Percentiles rank a stretch among this genome's conserved stretches.
phyloP scores from a whole-genome alignment of 35 echinoderm and acorn worm species.

The Ophiothrix spiculata region DNA sequence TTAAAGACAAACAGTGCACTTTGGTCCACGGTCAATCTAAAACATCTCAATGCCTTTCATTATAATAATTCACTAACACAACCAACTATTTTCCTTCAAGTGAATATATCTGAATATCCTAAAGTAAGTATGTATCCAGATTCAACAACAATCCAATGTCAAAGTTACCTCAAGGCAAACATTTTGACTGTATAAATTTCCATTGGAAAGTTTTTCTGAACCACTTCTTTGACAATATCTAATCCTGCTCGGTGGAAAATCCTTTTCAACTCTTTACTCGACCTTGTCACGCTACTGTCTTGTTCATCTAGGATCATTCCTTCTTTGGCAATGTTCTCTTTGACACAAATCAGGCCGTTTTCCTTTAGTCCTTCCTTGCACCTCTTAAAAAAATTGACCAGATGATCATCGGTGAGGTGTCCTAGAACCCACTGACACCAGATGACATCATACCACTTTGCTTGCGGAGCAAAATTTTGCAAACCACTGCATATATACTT shows the following conservation, averaged over 20 bases:
- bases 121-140: no score
- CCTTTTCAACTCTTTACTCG: constrained; percentile 54
- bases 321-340: constrained; percentile 78
- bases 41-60: neutral
- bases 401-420: constrained; percentile 82
- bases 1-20: neutral
- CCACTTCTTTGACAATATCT: constrained; percentile 54
- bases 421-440: constrained; percentile 98
- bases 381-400: constrained; percentile 78
- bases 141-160: no score
- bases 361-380: constrained; percentile 68
- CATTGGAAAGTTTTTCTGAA: constrained; percentile 81
- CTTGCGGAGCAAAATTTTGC: constrained; percentile 64
- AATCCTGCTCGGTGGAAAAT: constrained; percentile 61
- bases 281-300: constrained; percentile 90
- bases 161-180: constrained; percentile 89
- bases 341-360: constrained; percentile 74
- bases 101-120: neutral
- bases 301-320: constrained; percentile 82
- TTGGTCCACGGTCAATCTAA: neutral
- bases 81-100: neutral
- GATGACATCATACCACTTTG: constrained; percentile 82
- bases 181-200: constrained; percentile 73
- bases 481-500: constrained; percentile 71
- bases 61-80: neutral